Evolutionary conservation across 2,888 invertebrate species (phyloP), one percentile per base, ranked within the genome.

Genomic region (Drosophila koepferae): DNA sequence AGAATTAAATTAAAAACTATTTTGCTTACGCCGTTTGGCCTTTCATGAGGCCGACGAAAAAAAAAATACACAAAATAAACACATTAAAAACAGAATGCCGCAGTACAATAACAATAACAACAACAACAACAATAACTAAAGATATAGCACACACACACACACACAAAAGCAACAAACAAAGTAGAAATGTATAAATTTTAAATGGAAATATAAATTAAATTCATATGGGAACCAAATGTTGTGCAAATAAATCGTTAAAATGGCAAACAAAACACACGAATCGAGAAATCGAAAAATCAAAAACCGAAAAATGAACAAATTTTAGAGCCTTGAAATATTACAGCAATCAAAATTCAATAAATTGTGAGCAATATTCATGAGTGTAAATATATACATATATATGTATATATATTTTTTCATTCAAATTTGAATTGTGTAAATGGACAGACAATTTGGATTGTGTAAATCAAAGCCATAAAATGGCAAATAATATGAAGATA

Each of bases 221-320:
- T 89, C 90, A 86, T 87, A 85, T 86, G 86, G 85, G 80, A 76
- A 82, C 88, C 86, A 86, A 86, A 89, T 86, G 86, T 89, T 86
- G 86, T 65, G 78, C 80, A 87, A 87, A 89, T 89, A 86, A 86
- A 86, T 89, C 85, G 85, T 80, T 69, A 70, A 89, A 86, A 83
- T 86, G 79, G 89, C 88, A 82, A 89, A 66, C 87, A 80, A 86
- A 84, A 78, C 75, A 83, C 59, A 64, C 48, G 62, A 71, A 63
- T 59, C 44, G n/a, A 12, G 43, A 48, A 16, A 56, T 55, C 36
- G 16, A 44, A 14, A 43, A 14, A 44, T 1, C 44, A 12, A 53
- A 36, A 12, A 46, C 64, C 31, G 63, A 51, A 55, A 66, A 61
- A 55, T 20, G 48, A 63, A 53, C 36, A 54, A 81, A 56, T 51